Evolutionary conservation across 2,888 invertebrate genomes (phyloP), one percentile per base, ranked within the genome.

Genomic region (Drosophila mercatorum): DNA sequence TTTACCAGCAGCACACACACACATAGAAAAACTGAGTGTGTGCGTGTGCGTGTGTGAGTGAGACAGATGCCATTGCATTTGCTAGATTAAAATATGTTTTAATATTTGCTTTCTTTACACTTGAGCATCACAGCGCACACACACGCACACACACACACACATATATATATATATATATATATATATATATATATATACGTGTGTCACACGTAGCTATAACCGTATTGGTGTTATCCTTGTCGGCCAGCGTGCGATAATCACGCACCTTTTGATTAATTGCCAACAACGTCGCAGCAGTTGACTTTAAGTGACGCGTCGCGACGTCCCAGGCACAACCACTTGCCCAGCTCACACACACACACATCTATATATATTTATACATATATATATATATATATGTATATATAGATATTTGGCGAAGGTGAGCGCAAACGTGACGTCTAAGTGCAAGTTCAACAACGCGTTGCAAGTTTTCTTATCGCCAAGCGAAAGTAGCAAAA

Each of bases 261-360:
- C 90, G 83, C 79, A 85, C 84, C 83, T 90, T 86, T 85, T 91
- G 91, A 91, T 91, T 91, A 91, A 91, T 91, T 91, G 89, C 90
- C 82, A 80, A 60, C 62, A 57, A 77, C 80, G 81, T 79, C 74
- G 56, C 28, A 72, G 56, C 56, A 52, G 79, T 68, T 81, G 80
- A 80, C 78, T 76, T 80, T 63, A 77, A 72, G 72, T 67, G 72
- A 76, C 69, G 70, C 62, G 28, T 38, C 62, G 53, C 28, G 14
- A 58, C 62, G 62, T 51, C n/a, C 53, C 26, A 55, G 49, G 14
- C 28, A 31, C 49, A 47, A 11, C 10, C 11, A 40, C 40, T 38
- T 5, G 40, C 22, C 43, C 36, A 26, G n/a, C 34, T n/a, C 51
- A 52, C 17, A 47, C 6, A 71, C 22, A 52, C n/a, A 52, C 12